These are phyloP conservation scores for Myotis pilosus DNA, from an alignment of 2,797 vertebrate genomes.

Conservation along the genomic window DNA sequence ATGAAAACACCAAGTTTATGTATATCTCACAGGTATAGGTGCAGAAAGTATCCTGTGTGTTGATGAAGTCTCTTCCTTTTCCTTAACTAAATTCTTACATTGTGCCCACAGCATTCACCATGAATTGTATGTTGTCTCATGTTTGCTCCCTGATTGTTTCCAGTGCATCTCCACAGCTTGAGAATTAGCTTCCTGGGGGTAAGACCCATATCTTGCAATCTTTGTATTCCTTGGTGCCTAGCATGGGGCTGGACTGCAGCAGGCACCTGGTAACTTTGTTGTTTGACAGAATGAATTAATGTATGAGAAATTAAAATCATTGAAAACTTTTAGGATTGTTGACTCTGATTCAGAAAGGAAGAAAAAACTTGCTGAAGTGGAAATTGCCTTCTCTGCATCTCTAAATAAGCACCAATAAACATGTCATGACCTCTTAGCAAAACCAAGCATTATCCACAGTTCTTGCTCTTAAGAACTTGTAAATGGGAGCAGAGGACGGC, in stretches of 20 bases:
- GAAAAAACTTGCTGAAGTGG: neutral
- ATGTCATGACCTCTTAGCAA: neutral
- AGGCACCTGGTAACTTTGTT: neutral
- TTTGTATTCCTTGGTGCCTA: neutral
- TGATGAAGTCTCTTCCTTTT: neutral
- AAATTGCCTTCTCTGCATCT: conserved; percentile 30
- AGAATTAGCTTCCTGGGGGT: neutral
- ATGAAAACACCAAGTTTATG: neutral
- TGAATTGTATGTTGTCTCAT: neutral
- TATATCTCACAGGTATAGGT: neutral
- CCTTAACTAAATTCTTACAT: neutral
- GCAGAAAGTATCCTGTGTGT: neutral
- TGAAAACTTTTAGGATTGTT: neutral
- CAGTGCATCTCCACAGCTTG: neutral
- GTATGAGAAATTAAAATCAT: neutral
- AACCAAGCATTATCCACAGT: neutral
- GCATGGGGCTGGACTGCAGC: no score
- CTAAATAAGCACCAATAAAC: neutral
- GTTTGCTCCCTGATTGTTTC: conserved; percentile 9
- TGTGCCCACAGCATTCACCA: neutral
- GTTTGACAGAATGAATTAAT: neutral
- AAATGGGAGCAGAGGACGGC: neutral
- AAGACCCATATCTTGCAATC: neutral
- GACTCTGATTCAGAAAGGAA: neutral
- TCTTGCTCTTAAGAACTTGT: neutral